These are phyloP conservation scores for Pseudopipra pipra DNA, from an alignment of 2,113 vertebrate genomes.

Conservation along the genomic window DNA sequence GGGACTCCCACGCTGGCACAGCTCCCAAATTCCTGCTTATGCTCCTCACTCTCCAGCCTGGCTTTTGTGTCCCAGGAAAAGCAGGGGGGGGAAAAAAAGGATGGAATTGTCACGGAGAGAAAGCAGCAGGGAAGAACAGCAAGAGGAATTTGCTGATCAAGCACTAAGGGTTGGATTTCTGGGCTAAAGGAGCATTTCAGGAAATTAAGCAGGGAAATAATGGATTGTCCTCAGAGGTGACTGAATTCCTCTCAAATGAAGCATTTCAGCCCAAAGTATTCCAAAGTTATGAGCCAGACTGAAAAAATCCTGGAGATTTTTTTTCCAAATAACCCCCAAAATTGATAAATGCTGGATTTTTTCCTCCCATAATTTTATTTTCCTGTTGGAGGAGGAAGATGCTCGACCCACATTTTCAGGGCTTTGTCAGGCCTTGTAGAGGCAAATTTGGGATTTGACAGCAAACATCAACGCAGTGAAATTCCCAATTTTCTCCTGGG, in stretches of 20 bases:
- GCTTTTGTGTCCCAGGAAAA: slow-evolving; percentile 54
- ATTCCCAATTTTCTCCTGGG: fast-evolving
- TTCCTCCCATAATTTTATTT: neutral
- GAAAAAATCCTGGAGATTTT: neutral
- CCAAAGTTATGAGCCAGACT: neutral
- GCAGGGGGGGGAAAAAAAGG: slow-evolving; percentile 12
- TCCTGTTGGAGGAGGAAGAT: neutral
- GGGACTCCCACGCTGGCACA: neutral
- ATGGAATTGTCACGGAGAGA: neutral
- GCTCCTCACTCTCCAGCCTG: slow-evolving; percentile 6
- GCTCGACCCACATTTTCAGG: neutral
- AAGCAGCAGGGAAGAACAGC: neutral
- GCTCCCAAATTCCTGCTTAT: neutral
- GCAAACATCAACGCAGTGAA: neutral
- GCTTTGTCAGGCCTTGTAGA: neutral
- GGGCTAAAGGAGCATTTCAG: slow-evolving; percentile 5
- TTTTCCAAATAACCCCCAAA: neutral
- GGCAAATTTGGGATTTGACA: neutral
- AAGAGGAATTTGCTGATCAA: slow-evolving; percentile 27
- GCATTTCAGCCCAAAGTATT: neutral
- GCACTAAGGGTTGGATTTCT: neutral
- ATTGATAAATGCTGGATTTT: neutral
- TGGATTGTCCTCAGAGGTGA: slow-evolving; percentile 10
- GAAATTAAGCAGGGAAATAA: neutral
- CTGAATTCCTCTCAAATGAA: neutral